Evolutionary conservation across 1,140 invertebrate species (phyloP).

Genomic region (Drosophila eugracilis): DNA sequence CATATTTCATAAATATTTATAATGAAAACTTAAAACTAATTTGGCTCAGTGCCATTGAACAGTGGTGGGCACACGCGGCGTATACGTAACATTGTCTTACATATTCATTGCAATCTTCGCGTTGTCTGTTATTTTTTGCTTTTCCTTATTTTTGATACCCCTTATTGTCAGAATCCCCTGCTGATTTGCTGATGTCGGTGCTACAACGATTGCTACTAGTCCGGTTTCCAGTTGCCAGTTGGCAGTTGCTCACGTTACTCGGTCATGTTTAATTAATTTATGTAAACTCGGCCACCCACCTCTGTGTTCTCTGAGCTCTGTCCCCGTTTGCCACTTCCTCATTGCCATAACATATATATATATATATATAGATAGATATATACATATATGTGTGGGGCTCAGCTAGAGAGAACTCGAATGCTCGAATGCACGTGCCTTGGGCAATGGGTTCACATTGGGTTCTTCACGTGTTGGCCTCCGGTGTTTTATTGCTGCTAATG

Average conservation of each 20-base stretch:
- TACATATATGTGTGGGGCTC: neutral
- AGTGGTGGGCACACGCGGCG: conserved; percentile 31
- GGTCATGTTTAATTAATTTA: conserved; percentile 79
- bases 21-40: neutral
- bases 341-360: conserved; percentile 16
- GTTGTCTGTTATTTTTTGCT: conserved; percentile 7
- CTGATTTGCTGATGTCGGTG: conserved; percentile 24
- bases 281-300: conserved; percentile 62
- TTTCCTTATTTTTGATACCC: conserved; percentile 17
- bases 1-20: neutral
- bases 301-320: conserved; percentile 8
- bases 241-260: conserved; percentile 65
- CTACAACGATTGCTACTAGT: conserved; percentile 15
- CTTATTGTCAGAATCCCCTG: conserved; percentile 26
- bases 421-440: conserved; percentile 46
- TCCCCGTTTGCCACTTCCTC: conserved; percentile 25
- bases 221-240: neutral
- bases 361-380: too few species aligned
- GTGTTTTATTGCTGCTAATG: conserved; percentile 24
- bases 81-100: conserved; percentile 55
- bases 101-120: conserved; percentile 25
- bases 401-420: neutral
- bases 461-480: conserved; percentile 63
- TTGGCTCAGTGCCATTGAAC: conserved; percentile 1
- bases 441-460: conserved; percentile 9